Evolutionary conservation across 2,888 invertebrate genomes (phyloP).

Genomic region (Melipona bicolor): DNA sequence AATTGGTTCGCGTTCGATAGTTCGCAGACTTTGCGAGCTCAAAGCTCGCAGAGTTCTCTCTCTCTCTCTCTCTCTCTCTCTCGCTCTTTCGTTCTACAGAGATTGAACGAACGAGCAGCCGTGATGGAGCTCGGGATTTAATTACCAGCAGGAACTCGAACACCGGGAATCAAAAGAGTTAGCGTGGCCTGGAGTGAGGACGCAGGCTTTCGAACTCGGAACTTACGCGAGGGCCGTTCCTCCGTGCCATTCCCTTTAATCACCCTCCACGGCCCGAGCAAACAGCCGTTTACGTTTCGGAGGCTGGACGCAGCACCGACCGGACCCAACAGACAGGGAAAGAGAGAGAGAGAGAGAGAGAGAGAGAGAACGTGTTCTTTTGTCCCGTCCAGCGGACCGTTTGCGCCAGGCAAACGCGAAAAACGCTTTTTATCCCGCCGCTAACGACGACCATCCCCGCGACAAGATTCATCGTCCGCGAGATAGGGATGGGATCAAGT

Average conservation of each 20-base stretch:
- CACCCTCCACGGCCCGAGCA: conserved; percentile 46
- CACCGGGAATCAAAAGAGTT: conserved; percentile 60
- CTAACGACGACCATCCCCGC: conserved; percentile 6
- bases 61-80: neutral
- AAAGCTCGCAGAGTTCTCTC: conserved; percentile 57
- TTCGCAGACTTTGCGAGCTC: conserved; percentile 69
- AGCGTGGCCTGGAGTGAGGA: conserved; percentile 9
- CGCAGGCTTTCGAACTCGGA: conserved; percentile 43
- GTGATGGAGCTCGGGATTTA: conserved; percentile 68
- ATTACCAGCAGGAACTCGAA: conserved; percentile 65
- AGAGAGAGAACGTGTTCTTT: conserved; percentile 8
- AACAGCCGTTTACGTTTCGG: conserved; percentile 53
- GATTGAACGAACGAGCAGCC: conserved; percentile 18
- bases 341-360: too few relatives aligned
- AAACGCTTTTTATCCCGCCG: conserved; percentile 46
- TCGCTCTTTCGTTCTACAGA: neutral
- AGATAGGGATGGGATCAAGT: conserved; percentile 16
- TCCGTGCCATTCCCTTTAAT: conserved; percentile 61
- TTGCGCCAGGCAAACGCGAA: conserved; percentile 44
- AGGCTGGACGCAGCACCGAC: conserved; percentile 20
- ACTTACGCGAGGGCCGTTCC: conserved; percentile 55
- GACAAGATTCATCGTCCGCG: conserved; percentile 51
- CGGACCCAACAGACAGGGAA: neutral
- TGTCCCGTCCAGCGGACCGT: conserved; percentile 46
- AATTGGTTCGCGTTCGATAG: conserved; percentile 74